These are phyloP conservation scores for Lamellibrachia satsuma DNA, from an alignment of 2,888 invertebrate genomes.

Conservation along the genomic window DNA sequence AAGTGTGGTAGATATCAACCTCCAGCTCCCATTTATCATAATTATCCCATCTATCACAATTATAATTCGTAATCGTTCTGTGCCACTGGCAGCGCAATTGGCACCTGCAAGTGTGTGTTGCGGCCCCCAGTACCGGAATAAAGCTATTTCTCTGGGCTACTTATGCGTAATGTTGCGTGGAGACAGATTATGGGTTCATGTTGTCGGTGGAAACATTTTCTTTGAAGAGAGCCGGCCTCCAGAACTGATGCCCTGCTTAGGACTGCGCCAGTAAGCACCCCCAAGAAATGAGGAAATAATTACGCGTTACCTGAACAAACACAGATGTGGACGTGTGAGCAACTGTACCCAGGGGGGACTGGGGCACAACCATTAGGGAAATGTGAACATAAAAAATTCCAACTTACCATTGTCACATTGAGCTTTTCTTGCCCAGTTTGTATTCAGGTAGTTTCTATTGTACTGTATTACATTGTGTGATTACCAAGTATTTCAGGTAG, in stretches of 20 bases:
- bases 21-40: not conserved
- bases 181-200: not conserved
- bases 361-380: not conserved
- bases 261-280: not conserved
- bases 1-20: not conserved
- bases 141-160: not conserved
- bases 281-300: not conserved
- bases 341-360: not conserved
- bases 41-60: conserved; percentile 4
- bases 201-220: not conserved
- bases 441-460: not conserved
- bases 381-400: not conserved
- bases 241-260: not conserved
- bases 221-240: not conserved
- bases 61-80: not conserved
- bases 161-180: conserved; percentile 12
- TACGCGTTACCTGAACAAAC: not conserved
- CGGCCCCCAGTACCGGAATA: not conserved
- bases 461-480: not conserved
- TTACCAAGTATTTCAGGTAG: not conserved
- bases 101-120: not conserved
- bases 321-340: not conserved
- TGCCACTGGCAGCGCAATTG: not conserved
- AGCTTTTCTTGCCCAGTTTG: not conserved
- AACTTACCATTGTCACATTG: not conserved